Evolutionary conservation across 1,140 invertebrate genomes (phyloP), one percentile per base, ranked within the genome.

Genomic region (Metaphire vulgaris): DNA sequence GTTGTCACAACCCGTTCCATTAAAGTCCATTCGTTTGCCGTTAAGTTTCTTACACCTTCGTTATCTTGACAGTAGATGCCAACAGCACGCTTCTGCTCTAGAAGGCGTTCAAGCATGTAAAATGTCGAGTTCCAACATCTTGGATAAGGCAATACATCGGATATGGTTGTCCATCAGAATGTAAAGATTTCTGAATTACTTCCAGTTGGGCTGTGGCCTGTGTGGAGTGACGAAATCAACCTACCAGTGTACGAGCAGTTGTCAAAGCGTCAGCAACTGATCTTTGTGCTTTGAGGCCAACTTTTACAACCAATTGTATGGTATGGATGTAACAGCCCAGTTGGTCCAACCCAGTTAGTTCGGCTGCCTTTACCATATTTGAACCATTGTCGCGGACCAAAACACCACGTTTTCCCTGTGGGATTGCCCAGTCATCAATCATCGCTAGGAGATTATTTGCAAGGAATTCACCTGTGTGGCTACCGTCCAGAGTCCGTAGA

Each of bases 71-170:
- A 1, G 69, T 71, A 71, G 26, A 28, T 21, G 1, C 74, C 65
- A 21, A 66, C 28, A 33, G 28, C 72, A 26, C 75, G 33, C 74
- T 79, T 80, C 67, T 79, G 70, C 41, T 79, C 74, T n/a, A 74
- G 28, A 14, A 80, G 56, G 29, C 77, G 41, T 66, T 76, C 31
- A 33, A 80, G 33, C 79, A 80, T 80, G n/a, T 77, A 76, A 74
- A 75, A 80, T 71, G 76, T 76, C 33, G 79, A 80, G 64, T 79
- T 79, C 80, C 80, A 72, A 80, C 79, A 75, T 80, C 74, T 69
- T 79, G 79, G 29, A 80, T 77, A 15, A 80, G 74, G 26, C 65
- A 41, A 71, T 72, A 72, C n/a, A 21, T 28, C 21, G 69, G 69
- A 31, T 31, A 28, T 31, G 2, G n/a, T 21, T n/a, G 68, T 69